Conservation (phyloP, 2,888 invertebrate species). For the Darwinula stevensoni region DNA sequence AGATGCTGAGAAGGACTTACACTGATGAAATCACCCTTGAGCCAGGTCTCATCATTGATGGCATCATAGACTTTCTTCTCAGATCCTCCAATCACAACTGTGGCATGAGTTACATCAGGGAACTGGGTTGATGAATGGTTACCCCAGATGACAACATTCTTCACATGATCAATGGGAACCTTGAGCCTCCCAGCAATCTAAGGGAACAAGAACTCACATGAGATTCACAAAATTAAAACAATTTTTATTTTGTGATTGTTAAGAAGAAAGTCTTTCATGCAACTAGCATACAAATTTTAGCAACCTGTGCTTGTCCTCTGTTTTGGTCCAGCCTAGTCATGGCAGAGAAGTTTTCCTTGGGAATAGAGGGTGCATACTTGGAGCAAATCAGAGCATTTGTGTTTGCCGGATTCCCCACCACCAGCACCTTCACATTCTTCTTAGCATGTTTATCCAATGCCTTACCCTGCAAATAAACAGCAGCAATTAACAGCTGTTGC, state of each 20-base stretch:
- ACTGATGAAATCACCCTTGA: constrained; percentile 47
- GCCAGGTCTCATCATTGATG: constrained; percentile 47
- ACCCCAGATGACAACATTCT: constrained; percentile 92
- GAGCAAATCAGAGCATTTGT: constrained; percentile 90
- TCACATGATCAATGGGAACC: constrained; percentile 35
- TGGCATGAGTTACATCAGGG: constrained; percentile 59
- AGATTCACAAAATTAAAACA: constrained; percentile 8
- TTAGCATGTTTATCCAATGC: constrained; percentile 67
- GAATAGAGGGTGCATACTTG: constrained; percentile 82
- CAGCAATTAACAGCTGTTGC: constrained; percentile 7
- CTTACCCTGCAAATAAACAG: constrained; percentile 37
- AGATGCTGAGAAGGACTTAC: constrained; percentile 14
- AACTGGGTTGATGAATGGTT: constrained; percentile 98
- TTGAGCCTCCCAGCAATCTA: constrained; percentile 19
- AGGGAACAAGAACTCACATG: constrained; percentile 6
- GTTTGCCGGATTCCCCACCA: constrained; percentile 98
- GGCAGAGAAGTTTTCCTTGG: constrained; percentile 80
- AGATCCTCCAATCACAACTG: constrained; percentile 11
- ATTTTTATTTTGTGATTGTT: not conserved
- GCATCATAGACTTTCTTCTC: constrained; percentile 25
- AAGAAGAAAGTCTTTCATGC: constrained; percentile 5
- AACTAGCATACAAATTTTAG: constrained; percentile 3
- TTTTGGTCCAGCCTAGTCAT: constrained; percentile 98
- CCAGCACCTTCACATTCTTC: constrained; percentile 74
- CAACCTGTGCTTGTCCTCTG: constrained; percentile 57